These are phyloP conservation scores for Sweltsa coloradensis DNA, from an alignment of 1,140 invertebrate genomes.

Conservation along the genomic window DNA sequence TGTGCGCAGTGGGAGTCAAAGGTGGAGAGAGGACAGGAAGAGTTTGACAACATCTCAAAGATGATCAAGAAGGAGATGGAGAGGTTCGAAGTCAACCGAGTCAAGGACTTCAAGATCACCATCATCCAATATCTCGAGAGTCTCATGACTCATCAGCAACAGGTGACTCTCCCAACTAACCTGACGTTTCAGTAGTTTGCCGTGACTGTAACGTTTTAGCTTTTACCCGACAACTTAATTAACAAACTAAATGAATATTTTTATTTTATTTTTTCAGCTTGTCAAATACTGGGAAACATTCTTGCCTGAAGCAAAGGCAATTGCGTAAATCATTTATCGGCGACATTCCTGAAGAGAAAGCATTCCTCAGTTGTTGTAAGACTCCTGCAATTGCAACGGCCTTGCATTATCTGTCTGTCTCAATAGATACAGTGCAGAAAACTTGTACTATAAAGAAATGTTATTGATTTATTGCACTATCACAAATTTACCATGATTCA, in stretches of 20 bases:
- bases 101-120: conserved; percentile 82
- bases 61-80: conserved; percentile 95
- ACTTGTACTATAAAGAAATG: too few species aligned
- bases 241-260: conserved; percentile 10
- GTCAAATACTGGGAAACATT: conserved; percentile 93
- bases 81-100: conserved; percentile 75
- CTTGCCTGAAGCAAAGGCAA: conserved; percentile 80
- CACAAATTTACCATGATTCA: too few species aligned
- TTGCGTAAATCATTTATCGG: conserved; percentile 48
- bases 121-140: conserved; percentile 87
- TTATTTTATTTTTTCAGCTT: conserved; percentile 42
- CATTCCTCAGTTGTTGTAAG: too few species aligned
- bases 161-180: conserved; percentile 50
- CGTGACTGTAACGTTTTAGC: background rate
- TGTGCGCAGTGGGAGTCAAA: conserved; percentile 93
- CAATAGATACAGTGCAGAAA: too few species aligned
- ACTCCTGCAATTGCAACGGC: too few species aligned
- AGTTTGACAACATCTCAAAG: conserved; percentile 91
- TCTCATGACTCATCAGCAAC: conserved; percentile 88
- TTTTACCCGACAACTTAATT: background rate
- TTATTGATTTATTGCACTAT: too few species aligned
- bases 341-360: too few species aligned
- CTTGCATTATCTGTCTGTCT: too few species aligned
- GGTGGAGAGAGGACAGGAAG: conserved; percentile 89
- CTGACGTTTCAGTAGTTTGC: background rate